A percentile compares a stretch with the other conserved stretches of the same genome.
phyloP scores from a whole-genome alignment of 2,113 vertebrate genomes.

The Pteruthius melanotis region DNA sequence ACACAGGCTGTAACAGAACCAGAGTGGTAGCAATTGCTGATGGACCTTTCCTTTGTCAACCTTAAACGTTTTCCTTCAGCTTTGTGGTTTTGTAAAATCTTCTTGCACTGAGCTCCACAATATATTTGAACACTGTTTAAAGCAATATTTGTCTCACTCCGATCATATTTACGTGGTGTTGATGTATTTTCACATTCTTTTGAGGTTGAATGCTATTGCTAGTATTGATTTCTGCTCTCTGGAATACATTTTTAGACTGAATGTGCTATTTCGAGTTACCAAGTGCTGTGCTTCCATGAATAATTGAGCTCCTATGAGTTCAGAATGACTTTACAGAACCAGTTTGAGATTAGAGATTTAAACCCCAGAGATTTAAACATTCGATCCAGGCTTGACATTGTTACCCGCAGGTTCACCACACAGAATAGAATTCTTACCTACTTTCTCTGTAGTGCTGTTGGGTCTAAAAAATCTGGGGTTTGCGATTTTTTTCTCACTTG shows the following conservation, averaged over 20 bases:
- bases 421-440: accelerated
- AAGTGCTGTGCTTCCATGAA: background rate
- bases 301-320: background rate
- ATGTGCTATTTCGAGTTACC: background rate
- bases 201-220: background rate
- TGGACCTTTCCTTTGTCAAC: background rate
- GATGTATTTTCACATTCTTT: background rate
- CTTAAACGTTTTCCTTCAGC: background rate
- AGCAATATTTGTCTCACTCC: background rate
- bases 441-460: background rate
- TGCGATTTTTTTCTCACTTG: background rate
- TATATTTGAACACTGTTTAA: background rate
- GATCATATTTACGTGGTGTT: background rate
- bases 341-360: background rate
- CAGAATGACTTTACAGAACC: background rate
- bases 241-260: background rate
- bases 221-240: background rate
- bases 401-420: background rate
- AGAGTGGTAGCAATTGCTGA: background rate
- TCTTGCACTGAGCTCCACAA: background rate
- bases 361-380: background rate
- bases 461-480: background rate
- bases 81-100: background rate
- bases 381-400: too few relatives aligned
- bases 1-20: background rate